Evolutionary conservation across 2,797 vertebrate genomes (phyloP), one percentile per base, ranked within the genome.

Genomic region (Anableps anableps): DNA sequence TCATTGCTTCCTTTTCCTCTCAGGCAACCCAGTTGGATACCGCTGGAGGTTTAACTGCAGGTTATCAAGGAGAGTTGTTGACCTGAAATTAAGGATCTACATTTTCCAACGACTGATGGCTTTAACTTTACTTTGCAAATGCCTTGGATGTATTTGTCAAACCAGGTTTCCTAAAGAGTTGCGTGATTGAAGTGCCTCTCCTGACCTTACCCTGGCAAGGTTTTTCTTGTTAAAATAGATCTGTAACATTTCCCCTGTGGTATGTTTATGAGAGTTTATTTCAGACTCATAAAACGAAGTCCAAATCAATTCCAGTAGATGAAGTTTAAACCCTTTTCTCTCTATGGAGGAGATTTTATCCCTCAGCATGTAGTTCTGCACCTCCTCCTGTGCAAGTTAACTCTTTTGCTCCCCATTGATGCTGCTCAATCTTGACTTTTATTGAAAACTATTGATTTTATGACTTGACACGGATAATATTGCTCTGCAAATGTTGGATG

Each of bases 1-100:
- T 88, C 84, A 87, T 77, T 1, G 26, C 76, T 60, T 85, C 84
- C 72, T 45, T 81, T 71, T 68, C 31, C 74, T 75, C 62, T 26
- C 34, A 38, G 74, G 23, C 43, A 34, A 80, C 79, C 60, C 80
- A 79, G n/a, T 75, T 77, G 31, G n/a, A 36, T 2, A 16, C 26
- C 4, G 38, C 82, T 74, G 70, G 78, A 41, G 84, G 60, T 79
- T 80, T 75, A 36, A 74, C 14, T 48, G 70, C 82, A 53, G 66
- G 47, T 68, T 73, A 31, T 43, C 36, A 43, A 72, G 45, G 73
- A 74, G 47, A 80, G 36, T 23, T 45, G 7, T 34, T 75, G 77
- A 31, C 23, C 16, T 29, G 0, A 36, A 1, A 1, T 84, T 75
- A 70, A 55, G 38, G 60, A 81, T 77, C 73, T 14, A 8, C 8